Conservation (phyloP, 2,888 invertebrate genomes). For the Fabriciana adippe region DNA sequence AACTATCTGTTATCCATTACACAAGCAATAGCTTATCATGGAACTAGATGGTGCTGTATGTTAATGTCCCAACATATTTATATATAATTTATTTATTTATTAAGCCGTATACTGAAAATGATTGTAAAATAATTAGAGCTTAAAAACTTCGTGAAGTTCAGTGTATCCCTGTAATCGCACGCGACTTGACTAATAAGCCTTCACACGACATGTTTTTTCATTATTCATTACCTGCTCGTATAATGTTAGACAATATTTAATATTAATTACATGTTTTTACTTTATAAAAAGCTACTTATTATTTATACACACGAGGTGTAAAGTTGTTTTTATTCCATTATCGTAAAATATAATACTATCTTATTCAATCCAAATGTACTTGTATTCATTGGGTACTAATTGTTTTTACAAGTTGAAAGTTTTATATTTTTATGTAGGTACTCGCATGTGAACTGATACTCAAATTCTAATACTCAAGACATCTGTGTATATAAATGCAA, state of each 20-base stretch:
- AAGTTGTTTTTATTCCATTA: background rate
- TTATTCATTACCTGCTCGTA: constrained; percentile 29
- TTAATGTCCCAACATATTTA: too few species aligned
- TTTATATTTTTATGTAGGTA: background rate
- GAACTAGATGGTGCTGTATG: too few species aligned
- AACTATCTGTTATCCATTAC: too few species aligned
- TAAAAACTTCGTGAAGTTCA: constrained; percentile 9
- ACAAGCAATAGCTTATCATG: too few species aligned
- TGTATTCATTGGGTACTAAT: background rate
- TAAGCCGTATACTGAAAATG: background rate
- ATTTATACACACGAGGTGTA: background rate
- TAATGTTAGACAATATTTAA: constrained; percentile 16
- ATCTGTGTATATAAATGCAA: too few species aligned
- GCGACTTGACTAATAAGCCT: constrained; percentile 21
- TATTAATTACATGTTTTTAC: constrained; percentile 14
- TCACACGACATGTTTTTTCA: constrained; percentile 31
- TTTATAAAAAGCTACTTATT: constrained; percentile 4
- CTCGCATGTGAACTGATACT: too few species aligned
- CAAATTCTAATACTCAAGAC: too few species aligned
- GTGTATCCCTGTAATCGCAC: constrained; percentile 12
- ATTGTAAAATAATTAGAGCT: constrained; percentile 9
- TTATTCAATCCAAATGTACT: background rate
- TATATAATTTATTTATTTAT: too few species aligned
- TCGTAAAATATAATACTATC: background rate
- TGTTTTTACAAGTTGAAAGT: background rate